Evolutionary conservation across 2,888 invertebrate genomes (phyloP).

Genomic region (Mactromeris polynyma): DNA sequence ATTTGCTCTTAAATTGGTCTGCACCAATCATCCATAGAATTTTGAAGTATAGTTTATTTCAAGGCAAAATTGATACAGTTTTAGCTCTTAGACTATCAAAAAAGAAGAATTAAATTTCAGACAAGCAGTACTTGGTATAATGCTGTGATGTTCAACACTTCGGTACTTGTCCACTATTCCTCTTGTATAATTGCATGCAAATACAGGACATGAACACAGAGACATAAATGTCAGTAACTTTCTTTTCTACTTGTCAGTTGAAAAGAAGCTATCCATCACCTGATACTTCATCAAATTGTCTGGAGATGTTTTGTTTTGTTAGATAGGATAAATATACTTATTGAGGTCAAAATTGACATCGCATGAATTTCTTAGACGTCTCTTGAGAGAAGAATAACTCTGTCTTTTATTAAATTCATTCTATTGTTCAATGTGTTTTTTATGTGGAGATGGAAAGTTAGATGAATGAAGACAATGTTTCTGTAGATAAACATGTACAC

Average conservation of each 20-base stretch:
- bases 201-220: too few relatives aligned
- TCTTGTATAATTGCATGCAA: too few relatives aligned
- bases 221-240: too few relatives aligned
- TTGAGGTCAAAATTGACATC: slow-evolving; percentile 15
- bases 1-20: not conserved
- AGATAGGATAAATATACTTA: slow-evolving; percentile 14
- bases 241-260: not conserved
- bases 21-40: not conserved
- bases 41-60: not conserved
- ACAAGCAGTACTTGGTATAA: too few relatives aligned
- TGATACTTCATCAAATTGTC: slow-evolving; percentile 13
- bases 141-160: too few relatives aligned
- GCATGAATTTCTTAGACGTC: not conserved
- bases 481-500: not conserved
- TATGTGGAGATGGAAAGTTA: not conserved
- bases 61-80: not conserved
- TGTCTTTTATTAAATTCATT: slow-evolving; percentile 9
- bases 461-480: not conserved
- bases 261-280: not conserved
- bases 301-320: not conserved
- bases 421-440: slow-evolving; percentile 16
- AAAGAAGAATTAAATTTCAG: too few relatives aligned
- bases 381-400: not conserved
- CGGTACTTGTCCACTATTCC: too few relatives aligned
- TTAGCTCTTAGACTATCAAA: not conserved